Percentiles rank a stretch among this genome's conserved stretches.
Conservation (phyloP, 64 coral and sea anemone species). For the Porites australiensis region DNA sequence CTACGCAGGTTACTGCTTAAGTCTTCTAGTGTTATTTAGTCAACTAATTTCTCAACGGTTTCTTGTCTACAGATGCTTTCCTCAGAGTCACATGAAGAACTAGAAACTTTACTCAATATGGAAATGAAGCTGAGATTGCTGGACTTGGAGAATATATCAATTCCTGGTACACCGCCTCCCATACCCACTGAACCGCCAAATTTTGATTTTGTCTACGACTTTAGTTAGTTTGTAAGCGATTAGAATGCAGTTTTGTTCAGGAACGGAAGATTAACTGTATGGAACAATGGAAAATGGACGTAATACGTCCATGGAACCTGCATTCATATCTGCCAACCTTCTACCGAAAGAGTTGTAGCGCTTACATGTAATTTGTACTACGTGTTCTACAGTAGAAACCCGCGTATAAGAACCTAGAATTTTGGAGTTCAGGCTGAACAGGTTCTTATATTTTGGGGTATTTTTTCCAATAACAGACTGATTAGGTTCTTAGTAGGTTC, state of each 20-base stretch:
- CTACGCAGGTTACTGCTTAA: neutral
- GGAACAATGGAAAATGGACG: no score
- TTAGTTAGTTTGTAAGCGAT: slow-evolving; percentile 30
- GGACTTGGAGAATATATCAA: slow-evolving; percentile 93
- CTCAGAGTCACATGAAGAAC: slow-evolving; percentile 75
- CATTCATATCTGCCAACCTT: no score
- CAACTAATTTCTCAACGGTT: neutral
- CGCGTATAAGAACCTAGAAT: no score
- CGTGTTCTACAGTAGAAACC: no score
- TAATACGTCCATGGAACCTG: no score
- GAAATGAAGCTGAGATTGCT: slow-evolving; percentile 95
- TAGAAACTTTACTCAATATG: slow-evolving; percentile 94
- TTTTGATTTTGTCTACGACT: slow-evolving; percentile 94
- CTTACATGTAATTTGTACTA: no score
- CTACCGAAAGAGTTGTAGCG: no score
- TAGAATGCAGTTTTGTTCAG: neutral
- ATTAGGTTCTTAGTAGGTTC: no score
- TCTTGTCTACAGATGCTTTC: slow-evolving; percentile 76
- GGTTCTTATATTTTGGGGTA: no score
- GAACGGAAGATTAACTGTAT: neutral
- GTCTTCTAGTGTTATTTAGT: neutral
- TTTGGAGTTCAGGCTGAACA: no score
- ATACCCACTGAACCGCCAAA: slow-evolving; percentile 90
- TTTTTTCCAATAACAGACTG: no score
- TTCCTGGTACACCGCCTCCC: slow-evolving; percentile 80